Evolutionary conservation across 1,140 invertebrate genomes (phyloP), one percentile per base, ranked within the genome.

Genomic region (Pseudoatta argentina): DNA sequence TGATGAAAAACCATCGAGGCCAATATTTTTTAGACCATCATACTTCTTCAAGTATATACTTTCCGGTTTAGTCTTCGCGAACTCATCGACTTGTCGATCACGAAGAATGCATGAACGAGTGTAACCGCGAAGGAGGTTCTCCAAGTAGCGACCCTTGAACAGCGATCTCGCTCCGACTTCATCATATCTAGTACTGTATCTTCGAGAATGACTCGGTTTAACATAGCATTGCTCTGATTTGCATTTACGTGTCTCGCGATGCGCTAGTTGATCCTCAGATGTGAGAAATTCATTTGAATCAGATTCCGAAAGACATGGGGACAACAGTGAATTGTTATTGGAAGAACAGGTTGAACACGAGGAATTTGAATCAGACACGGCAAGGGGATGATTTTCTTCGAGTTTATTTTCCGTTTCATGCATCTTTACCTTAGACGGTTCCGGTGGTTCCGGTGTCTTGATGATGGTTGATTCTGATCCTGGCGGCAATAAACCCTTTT

Each of bases 401-500:
- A 78, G 14, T n/a, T 14, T 57, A 24, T 0, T 55, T 34, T 61
- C 39, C 76, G 18, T 75, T 86, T 91, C 88, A 21, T 87, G 82
- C 90, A 67, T 91, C 51, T 87, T 94, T 95, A 94, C 94, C 94
- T 95, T 88, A 67, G 89, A 91, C 10, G 67, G 21, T 51, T 73
- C 86, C 72, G 48, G 66, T 8, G 90, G 90, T 34, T 94, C 94
- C 5, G 93, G 92, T 0, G 92, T 92, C 53, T 86, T 91, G 18
- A 88, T 66, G 34, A 83, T 10, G 30, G n/a, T 57, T 44, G 66
- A 16, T 24, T 75, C 79, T 27, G 91, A 89, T 87, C 89, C 88
- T 5, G 94, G 92, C 12, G 91, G 91, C 30, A 95, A 87, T 4
- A 94, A 87, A 16, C 94, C 94, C 44, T 92, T 91, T 75, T 94